Evolutionary conservation across 2,888 invertebrate genomes (phyloP).

Genomic region (Hypolimnas misippus): DNA sequence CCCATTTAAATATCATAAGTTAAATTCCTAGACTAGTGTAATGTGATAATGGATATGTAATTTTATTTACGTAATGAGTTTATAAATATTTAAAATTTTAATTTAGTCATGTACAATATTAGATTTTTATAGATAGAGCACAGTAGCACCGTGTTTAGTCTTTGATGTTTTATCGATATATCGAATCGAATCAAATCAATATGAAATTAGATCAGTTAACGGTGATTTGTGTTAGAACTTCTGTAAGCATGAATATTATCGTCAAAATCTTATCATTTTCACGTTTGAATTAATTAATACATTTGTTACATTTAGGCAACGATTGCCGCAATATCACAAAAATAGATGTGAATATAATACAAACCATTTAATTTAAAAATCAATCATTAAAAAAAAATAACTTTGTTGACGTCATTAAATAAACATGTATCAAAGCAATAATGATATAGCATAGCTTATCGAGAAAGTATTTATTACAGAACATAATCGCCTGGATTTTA

Average conservation of each 20-base stretch:
- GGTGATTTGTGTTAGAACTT: constrained; percentile 21
- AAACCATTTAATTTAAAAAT: not conserved
- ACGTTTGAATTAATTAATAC: not conserved
- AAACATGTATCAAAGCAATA: not conserved
- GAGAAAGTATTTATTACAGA: constrained; percentile 21
- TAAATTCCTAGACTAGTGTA: too few species aligned
- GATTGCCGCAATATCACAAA: not conserved
- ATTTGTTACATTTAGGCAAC: not conserved
- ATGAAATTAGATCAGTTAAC: constrained; percentile 15
- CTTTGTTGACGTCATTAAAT: not conserved
- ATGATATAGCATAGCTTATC: not conserved
- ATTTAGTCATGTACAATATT: too few species aligned
- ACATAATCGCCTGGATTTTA: not conserved
- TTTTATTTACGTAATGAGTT: too few species aligned
- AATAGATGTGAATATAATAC: not conserved
- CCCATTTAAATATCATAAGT: too few species aligned
- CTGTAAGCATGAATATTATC: constrained; percentile 20
- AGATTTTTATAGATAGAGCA: not conserved
- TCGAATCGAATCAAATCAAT: constrained; percentile 8
- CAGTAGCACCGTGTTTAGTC: not conserved
- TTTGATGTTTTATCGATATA: not conserved
- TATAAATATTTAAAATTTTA: too few species aligned
- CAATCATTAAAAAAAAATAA: not conserved
- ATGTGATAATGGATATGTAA: too few species aligned
- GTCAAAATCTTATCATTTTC: not conserved